phyloP scores from a whole-genome alignment of 2,797 vertebrate species.

The Miichthys miiuy region DNA sequence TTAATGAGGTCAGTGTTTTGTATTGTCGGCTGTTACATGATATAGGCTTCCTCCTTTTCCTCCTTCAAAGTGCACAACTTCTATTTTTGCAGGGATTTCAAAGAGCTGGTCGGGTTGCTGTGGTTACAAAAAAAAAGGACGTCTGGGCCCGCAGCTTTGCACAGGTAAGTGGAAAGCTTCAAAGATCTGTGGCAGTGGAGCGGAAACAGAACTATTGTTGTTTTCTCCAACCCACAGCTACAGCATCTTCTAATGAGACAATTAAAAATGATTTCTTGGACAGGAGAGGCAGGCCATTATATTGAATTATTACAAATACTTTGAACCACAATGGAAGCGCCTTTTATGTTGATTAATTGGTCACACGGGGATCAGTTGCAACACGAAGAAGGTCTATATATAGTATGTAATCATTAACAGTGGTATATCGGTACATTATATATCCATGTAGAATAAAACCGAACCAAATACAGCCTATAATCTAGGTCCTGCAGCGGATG shows the following conservation, averaged over 20 bases:
- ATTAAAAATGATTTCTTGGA: constrained; percentile 83
- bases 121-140: constrained; percentile 72
- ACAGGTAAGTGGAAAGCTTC: constrained; percentile 79
- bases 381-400: constrained; percentile 70
- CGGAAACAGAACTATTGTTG: constrained; percentile 71
- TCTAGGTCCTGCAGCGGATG: constrained; percentile 13
- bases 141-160: constrained; percentile 68
- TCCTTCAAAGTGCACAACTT: constrained; percentile 75
- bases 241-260: constrained; percentile 79
- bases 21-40: constrained; percentile 62
- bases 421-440: constrained; percentile 57
- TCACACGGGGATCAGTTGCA: constrained; percentile 76
- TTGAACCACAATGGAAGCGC: constrained; percentile 70
- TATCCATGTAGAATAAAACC: constrained; percentile 43
- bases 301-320: constrained; percentile 79
- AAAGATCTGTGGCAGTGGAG: constrained; percentile 70
- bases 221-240: constrained; percentile 67
- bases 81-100: constrained; percentile 81
- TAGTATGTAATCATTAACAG: constrained; percentile 68
- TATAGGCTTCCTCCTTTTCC: constrained; percentile 59
- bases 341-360: constrained; percentile 82
- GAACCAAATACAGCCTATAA: constrained; percentile 44
- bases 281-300: constrained; percentile 73
- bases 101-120: constrained; percentile 75
- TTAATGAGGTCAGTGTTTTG: constrained; percentile 75